These are phyloP conservation scores for Invenusta paracnida DNA, from an alignment of 2,888 invertebrate species.

Conservation along the genomic window DNA sequence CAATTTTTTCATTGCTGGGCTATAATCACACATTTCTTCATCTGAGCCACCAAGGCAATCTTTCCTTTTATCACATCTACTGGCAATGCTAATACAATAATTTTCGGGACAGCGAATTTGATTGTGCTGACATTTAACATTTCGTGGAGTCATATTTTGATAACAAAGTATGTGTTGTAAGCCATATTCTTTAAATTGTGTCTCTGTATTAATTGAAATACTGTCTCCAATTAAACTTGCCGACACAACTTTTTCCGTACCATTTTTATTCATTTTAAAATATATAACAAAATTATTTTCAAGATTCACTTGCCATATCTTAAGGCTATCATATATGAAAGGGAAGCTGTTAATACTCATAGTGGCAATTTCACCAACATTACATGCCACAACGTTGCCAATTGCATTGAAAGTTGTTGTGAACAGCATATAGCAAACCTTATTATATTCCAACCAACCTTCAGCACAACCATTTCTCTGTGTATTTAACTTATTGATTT, in stretches of 20 bases:
- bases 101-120: background rate
- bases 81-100: background rate
- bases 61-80: background rate
- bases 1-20: background rate
- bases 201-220: background rate
- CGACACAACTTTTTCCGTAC: background rate
- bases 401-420: background rate
- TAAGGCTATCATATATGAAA: background rate
- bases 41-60: background rate
- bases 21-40: background rate
- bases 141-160: background rate
- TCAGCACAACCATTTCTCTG: background rate
- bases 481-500: background rate
- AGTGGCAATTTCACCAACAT: background rate
- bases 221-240: background rate
- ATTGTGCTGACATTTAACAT: background rate
- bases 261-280: background rate
- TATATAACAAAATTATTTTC: background rate
- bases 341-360: background rate
- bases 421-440: slow-evolving; percentile 28
- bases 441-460: slow-evolving; percentile 11
- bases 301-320: background rate
- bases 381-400: background rate
- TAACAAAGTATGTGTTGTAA: background rate
- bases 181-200: too few species aligned